These are phyloP conservation scores for Phyllotreta striolata DNA, from an alignment of 2,888 invertebrate genomes.

Conservation along the genomic window DNA sequence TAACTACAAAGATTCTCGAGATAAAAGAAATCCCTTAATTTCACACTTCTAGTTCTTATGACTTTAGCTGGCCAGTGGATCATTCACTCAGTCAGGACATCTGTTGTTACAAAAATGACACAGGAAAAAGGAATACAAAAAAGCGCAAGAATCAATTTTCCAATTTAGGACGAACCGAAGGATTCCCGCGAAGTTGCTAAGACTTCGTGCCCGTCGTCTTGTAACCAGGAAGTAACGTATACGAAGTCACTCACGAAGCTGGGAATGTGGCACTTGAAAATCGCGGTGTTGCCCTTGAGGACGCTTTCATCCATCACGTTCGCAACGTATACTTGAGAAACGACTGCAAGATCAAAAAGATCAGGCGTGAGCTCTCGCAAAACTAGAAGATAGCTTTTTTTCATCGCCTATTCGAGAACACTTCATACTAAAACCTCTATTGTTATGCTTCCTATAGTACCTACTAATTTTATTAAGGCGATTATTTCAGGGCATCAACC, in stretches of 20 bases:
- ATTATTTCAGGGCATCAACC: background rate
- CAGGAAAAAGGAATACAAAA: background rate
- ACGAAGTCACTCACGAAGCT: conserved; percentile 94
- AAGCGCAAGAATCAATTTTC: background rate
- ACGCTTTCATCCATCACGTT: conserved; percentile 95
- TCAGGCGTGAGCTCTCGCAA: conserved; percentile 4
- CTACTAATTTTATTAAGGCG: background rate
- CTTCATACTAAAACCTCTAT: background rate
- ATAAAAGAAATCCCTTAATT: no score
- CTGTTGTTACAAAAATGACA: background rate
- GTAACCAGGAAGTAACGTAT: conserved; percentile 84
- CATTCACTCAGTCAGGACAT: background rate
- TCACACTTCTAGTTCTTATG: no score
- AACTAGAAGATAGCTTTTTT: background rate
- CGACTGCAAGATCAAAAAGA: conserved; percentile 66
- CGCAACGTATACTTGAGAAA: conserved; percentile 87
- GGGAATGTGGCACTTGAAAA: conserved; percentile 92
- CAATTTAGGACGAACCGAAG: conserved; percentile 36
- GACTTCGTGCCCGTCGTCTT: conserved; percentile 70
- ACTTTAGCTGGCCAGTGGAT: background rate
- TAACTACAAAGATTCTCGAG: no score
- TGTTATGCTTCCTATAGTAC: background rate
- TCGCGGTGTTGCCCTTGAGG: conserved; percentile 87
- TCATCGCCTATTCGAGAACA: background rate
- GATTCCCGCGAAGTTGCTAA: conserved; percentile 26